Percentiles rank a stretch among this genome's conserved stretches.
phyloP scores from a whole-genome alignment of 2,113 vertebrate genomes.

The Corythornis cristatus region DNA sequence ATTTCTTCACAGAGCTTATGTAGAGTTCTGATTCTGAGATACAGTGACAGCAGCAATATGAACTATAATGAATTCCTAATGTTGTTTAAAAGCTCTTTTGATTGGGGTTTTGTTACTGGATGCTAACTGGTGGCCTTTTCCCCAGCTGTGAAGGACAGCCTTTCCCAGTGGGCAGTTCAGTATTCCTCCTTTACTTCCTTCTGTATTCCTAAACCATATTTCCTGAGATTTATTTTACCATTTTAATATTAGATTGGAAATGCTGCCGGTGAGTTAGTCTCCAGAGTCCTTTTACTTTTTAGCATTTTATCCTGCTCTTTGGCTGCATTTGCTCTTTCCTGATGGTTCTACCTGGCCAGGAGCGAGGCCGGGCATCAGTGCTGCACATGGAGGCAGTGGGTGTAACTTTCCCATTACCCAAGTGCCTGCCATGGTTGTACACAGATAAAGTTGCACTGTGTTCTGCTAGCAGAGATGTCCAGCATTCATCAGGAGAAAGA shows the following conservation, averaged over 20 bases:
- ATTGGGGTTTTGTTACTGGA: accelerated
- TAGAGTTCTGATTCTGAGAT: not conserved
- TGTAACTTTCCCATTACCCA: not conserved
- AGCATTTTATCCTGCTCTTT: not conserved
- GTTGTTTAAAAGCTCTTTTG: not conserved
- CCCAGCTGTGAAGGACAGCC: not conserved
- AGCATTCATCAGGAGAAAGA: not conserved
- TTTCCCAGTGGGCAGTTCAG: not conserved
- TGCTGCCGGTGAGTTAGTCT: not conserved
- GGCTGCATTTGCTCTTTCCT: not conserved
- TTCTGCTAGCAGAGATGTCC: not conserved
- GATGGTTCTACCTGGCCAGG: not conserved
- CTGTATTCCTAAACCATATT: not conserved
- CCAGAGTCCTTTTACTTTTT: not conserved
- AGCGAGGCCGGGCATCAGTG: not conserved
- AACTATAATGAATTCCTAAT: not conserved
- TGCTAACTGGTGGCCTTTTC: not conserved
- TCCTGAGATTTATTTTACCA: not conserved
- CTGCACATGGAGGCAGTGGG: accelerated
- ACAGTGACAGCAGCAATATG: not conserved
- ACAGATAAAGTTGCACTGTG: not conserved
- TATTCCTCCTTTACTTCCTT: not conserved
- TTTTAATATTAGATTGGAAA: not conserved
- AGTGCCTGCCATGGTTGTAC: not conserved
- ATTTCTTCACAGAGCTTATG: not conserved